Evolutionary conservation across 2,113 vertebrate genomes (phyloP).

Genomic region (Pituophis catenifer): DNA sequence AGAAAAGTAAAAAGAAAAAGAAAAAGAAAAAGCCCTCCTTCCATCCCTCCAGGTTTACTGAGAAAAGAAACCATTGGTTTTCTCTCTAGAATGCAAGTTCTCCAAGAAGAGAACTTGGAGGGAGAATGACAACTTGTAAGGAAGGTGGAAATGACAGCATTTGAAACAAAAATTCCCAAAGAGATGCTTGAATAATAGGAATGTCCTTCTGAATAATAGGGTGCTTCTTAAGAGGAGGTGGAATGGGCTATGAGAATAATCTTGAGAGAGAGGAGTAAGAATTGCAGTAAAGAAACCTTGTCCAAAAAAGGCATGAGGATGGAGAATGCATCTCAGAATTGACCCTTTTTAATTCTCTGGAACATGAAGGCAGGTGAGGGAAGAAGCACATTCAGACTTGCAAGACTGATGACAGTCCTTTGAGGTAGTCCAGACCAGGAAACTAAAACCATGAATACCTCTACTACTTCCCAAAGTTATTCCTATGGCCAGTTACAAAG

Average conservation of each 20-base stretch:
- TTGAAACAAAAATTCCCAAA: not conserved
- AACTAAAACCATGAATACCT: not conserved
- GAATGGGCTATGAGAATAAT: not conserved
- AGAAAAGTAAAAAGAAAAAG: not conserved
- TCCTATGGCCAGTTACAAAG: not conserved
- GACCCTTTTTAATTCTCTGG: not conserved
- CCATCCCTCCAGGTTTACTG: not conserved
- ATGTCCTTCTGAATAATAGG: not conserved
- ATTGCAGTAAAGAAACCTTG: not conserved
- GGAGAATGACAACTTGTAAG: not conserved
- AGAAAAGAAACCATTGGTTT: not conserved
- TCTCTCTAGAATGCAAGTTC: not conserved
- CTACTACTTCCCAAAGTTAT: not conserved
- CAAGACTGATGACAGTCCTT: not conserved
- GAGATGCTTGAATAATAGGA: not conserved
- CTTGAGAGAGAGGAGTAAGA: not conserved
- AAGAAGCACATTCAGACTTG: not conserved
- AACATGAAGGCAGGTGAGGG: not conserved
- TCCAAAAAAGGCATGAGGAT: not conserved
- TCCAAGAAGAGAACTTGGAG: not conserved
- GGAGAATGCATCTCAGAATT: not conserved
- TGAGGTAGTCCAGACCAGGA: not conserved
- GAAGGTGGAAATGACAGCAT: not conserved
- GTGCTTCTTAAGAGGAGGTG: not conserved
- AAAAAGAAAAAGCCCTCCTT: not conserved